phyloP scores from a whole-genome alignment of 2,113 vertebrate genomes.

The Elephas maximus region DNA sequence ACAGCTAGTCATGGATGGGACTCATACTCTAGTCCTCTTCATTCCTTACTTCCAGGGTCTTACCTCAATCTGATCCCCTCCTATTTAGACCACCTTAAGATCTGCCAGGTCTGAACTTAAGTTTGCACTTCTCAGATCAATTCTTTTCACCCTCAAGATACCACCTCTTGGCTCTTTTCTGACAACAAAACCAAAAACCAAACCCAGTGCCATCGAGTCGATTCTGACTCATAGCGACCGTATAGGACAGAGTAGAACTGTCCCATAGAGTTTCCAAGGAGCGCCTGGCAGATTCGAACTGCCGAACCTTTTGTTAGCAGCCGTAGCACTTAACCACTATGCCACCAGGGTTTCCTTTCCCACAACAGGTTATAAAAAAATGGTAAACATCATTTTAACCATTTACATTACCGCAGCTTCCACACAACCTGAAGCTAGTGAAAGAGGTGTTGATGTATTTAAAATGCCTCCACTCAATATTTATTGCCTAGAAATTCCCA shows the following conservation, averaged over 20 bases:
- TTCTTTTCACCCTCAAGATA: background rate
- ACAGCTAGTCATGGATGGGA: background rate
- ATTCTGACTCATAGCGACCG: too few relatives aligned
- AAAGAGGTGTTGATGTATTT: background rate
- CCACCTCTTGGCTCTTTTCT: background rate
- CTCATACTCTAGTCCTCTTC: accelerated
- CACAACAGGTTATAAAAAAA: background rate
- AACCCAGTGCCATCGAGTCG: too few relatives aligned
- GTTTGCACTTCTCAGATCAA: background rate
- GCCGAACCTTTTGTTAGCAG: too few relatives aligned
- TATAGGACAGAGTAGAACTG: too few relatives aligned
- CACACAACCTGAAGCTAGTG: background rate
- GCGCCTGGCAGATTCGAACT: too few relatives aligned
- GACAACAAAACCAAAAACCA: too few relatives aligned
- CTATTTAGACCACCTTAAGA: too few relatives aligned
- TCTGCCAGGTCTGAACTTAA: background rate
- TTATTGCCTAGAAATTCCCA: background rate
- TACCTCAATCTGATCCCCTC: background rate
- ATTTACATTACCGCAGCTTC: background rate
- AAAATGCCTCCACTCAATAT: background rate
- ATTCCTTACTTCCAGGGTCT: background rate
- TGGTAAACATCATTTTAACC: background rate
- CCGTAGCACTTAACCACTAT: too few relatives aligned
- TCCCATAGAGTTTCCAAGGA: too few relatives aligned
- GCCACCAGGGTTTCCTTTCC: too few relatives aligned